Percentiles rank a stretch among this genome's conserved stretches.
Evolutionary conservation across 2,113 vertebrate species (phyloP).

Genomic region (Notothenia coriiceps): DNA sequence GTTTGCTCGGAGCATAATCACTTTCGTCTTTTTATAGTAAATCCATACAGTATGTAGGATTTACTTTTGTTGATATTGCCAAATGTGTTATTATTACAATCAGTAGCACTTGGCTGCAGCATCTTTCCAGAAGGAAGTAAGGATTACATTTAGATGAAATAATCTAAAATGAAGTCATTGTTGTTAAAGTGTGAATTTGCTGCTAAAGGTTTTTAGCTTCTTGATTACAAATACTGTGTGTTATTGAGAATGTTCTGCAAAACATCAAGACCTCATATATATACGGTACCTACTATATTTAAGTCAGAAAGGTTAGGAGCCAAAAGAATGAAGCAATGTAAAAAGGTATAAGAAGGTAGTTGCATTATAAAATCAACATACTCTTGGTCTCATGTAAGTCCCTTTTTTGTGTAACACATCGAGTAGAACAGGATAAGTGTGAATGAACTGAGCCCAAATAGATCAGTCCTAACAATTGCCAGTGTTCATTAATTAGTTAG

Average conservation of each 20-base stretch:
- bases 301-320: neutral
- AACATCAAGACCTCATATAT: neutral
- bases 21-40: slow-evolving; percentile 17
- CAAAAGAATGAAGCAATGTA: too few species aligned
- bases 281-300: neutral
- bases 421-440: neutral
- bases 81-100: slow-evolving; percentile 16
- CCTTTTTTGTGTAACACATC: neutral
- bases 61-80: slow-evolving; percentile 8
- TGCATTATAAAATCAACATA: slow-evolving; percentile 10
- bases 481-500: neutral
- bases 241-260: slow-evolving; percentile 3
- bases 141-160: neutral
- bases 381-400: neutral
- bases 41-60: neutral
- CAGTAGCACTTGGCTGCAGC: neutral
- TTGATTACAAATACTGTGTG: neutral
- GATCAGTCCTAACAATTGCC: neutral
- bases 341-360: neutral
- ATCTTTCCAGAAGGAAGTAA: slow-evolving; percentile 20
- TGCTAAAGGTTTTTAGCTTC: neutral
- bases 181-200: slow-evolving; percentile 10
- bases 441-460: slow-evolving; percentile 3
- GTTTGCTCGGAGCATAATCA: slow-evolving; percentile 3
- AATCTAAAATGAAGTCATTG: neutral